Conservation (phyloP, 2,113 vertebrate species). For the Danionella cerebrum region DNA sequence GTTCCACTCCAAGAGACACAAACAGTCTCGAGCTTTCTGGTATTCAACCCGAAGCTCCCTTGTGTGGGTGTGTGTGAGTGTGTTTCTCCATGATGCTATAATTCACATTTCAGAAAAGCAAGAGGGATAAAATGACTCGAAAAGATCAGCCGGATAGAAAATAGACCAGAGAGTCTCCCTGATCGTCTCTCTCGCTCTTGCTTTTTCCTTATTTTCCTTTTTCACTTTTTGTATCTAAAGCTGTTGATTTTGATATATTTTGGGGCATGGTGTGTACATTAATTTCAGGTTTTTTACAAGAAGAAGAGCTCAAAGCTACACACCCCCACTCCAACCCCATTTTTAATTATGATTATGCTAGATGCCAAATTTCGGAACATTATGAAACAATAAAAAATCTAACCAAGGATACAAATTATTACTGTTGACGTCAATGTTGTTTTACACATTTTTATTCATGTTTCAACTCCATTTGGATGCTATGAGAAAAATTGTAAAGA, state of each 20-base stretch:
- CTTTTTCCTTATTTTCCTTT: neutral
- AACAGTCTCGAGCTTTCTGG: conserved; percentile 20
- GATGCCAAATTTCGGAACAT: too few species aligned
- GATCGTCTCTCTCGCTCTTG: neutral
- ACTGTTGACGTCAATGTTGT: too few species aligned
- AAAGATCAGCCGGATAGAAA: conserved; percentile 6
- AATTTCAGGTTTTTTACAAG: too few species aligned
- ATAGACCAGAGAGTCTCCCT: neutral
- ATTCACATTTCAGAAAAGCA: neutral
- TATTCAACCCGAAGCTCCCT: conserved; percentile 8
- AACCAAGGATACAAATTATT: too few species aligned
- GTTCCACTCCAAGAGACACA: conserved; percentile 23
- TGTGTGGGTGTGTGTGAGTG: conserved; percentile 16
- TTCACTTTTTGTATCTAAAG: neutral
- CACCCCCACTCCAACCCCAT: too few species aligned
- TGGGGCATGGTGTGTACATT: too few species aligned
- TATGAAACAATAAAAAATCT: too few species aligned
- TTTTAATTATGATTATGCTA: too few species aligned
- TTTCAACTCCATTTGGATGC: too few species aligned
- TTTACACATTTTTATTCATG: too few species aligned
- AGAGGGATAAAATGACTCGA: conserved; percentile 1
- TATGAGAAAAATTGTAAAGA: too few species aligned
- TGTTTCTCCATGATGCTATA: conserved; percentile 12
- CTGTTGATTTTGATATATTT: neutral
- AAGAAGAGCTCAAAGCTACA: too few species aligned